These are phyloP conservation scores for Gambusia yucatana DNA, from an alignment of 2,797 vertebrate species.

Conservation along the genomic window DNA sequence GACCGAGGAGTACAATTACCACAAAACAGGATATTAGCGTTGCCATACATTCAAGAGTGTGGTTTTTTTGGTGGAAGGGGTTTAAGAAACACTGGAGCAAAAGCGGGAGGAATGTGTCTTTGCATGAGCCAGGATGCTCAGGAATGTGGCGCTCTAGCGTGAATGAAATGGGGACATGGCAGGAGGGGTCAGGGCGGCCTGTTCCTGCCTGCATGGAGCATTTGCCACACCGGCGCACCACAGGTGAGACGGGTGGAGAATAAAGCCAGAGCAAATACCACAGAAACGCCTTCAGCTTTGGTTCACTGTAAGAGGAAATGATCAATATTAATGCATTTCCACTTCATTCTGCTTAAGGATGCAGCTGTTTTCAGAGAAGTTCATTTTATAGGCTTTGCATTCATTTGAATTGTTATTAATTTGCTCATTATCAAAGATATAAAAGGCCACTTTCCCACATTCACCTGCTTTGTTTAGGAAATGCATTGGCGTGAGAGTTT, in stretches of 20 bases:
- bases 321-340: not conserved
- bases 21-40: conserved; percentile 30
- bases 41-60: conserved; percentile 22
- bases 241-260: conserved; percentile 23
- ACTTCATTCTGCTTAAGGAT: not conserved
- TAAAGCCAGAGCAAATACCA: not conserved
- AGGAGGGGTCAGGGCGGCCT: conserved; percentile 59
- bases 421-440: conserved; percentile 54
- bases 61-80: not conserved
- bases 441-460: conserved; percentile 30
- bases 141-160: conserved; percentile 54
- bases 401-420: conserved; percentile 57
- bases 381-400: conserved; percentile 46
- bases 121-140: conserved; percentile 44
- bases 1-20: conserved; percentile 45
- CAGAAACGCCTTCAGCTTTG: not conserved
- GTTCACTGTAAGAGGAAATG: not conserved
- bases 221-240: conserved; percentile 36
- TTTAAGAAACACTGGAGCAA: conserved; percentile 39
- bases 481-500: conserved; percentile 59
- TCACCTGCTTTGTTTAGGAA: conserved; percentile 24
- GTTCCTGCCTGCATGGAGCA: conserved; percentile 54
- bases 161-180: conserved; percentile 59
- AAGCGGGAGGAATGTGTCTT: conserved; percentile 56
- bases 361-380: not conserved